Conservation (phyloP, 2,888 invertebrate genomes). For the Cataglyphis altisquamis region DNA sequence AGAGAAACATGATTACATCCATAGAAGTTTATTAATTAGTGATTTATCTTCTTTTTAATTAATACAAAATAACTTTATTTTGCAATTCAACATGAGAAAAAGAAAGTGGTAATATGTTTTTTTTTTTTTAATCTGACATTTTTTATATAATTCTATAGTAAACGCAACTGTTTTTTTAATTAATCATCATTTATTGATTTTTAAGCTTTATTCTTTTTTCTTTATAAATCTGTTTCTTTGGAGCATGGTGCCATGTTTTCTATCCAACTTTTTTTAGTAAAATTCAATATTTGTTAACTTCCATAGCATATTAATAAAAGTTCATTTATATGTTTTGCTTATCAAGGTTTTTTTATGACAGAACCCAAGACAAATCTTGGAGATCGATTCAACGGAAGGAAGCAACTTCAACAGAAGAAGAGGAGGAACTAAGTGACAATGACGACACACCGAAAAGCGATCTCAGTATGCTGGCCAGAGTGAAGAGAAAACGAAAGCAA, state of each 20-base stretch:
- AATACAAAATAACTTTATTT: too few relatives aligned
- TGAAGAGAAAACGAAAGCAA: constrained; percentile 65
- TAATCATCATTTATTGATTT: too few relatives aligned
- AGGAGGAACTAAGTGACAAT: background rate
- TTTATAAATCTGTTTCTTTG: background rate
- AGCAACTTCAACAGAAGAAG: constrained; percentile 2
- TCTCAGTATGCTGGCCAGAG: constrained; percentile 56
- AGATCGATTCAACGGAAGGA: constrained; percentile 59
- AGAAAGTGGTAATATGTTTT: too few relatives aligned
- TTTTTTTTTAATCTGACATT: too few relatives aligned
- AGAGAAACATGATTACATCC: too few relatives aligned
- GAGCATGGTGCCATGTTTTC: background rate
- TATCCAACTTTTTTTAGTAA: background rate
- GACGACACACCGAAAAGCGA: constrained; percentile 50
- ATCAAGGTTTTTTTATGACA: background rate
- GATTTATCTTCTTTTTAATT: too few relatives aligned
- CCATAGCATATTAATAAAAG: background rate
- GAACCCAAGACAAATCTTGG: constrained; percentile 6
- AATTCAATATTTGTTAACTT: background rate
- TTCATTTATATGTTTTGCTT: background rate
- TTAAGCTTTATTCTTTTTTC: background rate
- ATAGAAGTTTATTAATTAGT: too few relatives aligned
- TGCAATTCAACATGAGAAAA: too few relatives aligned
- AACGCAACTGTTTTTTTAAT: too few relatives aligned
- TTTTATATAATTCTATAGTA: too few relatives aligned